phyloP scores from a whole-genome alignment of 2,797 vertebrate genomes.

The Lepidocolaptes lacrymiger region DNA sequence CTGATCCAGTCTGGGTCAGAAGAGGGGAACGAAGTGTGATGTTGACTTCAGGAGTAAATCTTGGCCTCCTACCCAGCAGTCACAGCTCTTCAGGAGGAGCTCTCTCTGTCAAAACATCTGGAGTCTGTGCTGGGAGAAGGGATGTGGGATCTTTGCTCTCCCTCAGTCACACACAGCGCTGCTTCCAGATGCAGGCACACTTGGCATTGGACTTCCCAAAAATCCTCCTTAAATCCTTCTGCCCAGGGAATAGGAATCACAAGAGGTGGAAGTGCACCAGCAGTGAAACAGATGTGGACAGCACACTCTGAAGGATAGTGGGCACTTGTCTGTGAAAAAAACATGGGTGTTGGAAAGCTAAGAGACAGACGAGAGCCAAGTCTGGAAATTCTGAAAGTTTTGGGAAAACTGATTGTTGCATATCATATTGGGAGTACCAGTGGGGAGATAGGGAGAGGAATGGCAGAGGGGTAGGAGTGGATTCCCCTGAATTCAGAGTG shows the following conservation, averaged over 20 bases:
- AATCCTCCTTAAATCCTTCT: rapidly evolving
- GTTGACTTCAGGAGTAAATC: neutral
- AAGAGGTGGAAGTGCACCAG: neutral
- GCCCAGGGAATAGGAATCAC: neutral
- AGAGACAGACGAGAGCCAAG: neutral
- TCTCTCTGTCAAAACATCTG: neutral
- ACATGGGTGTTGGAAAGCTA: neutral
- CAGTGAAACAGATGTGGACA: neutral
- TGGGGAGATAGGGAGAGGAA: neutral
- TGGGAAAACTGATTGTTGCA: neutral
- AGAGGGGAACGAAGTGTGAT: neutral
- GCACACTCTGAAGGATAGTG: neutral
- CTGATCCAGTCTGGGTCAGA: neutral
- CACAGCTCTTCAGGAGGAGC: neutral
- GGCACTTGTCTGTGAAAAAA: neutral
- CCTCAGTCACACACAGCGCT: neutral
- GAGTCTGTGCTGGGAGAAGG: neutral
- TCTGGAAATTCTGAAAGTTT: neutral
- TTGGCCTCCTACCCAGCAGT: neutral
- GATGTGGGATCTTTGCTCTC: neutral
- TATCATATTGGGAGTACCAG: neutral
- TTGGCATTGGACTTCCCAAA: neutral
- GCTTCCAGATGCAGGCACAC: neutral
- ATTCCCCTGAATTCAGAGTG: neutral
- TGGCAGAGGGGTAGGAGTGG: neutral